These are phyloP conservation scores for Spodoptera litura DNA, from an alignment of 1,140 invertebrate species.

Conservation along the genomic window DNA sequence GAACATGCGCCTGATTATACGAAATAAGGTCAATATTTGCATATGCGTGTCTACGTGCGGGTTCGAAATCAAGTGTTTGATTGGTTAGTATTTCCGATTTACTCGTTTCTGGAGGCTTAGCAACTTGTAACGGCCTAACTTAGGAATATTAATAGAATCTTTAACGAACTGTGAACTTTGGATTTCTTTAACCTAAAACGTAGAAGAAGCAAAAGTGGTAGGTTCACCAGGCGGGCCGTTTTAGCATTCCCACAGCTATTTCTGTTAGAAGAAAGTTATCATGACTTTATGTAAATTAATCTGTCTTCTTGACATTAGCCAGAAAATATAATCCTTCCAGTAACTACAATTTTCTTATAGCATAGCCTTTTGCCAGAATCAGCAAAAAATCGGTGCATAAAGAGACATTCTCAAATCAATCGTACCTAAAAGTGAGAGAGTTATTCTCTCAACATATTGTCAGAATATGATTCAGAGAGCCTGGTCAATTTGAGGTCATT, in stretches of 20 bases:
- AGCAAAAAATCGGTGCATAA: too few relatives aligned
- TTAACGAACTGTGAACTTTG: conserved; percentile 8
- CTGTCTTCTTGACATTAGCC: too few relatives aligned
- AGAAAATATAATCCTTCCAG: too few relatives aligned
- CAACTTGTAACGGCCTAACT: neutral
- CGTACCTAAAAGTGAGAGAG: too few relatives aligned
- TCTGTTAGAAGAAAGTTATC: too few relatives aligned
- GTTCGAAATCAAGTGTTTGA: conserved; percentile 21
- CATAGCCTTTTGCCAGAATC: too few relatives aligned
- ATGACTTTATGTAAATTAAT: too few relatives aligned
- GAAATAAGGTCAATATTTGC: conserved; percentile 41
- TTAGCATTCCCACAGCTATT: too few relatives aligned
- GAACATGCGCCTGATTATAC: conserved; percentile 13
- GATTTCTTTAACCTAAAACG: neutral
- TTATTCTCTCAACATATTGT: neutral
- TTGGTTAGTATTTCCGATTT: conserved; percentile 28
- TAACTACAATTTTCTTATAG: too few relatives aligned
- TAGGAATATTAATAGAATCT: neutral
- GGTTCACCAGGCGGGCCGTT: too few relatives aligned
- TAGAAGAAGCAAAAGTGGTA: too few relatives aligned
- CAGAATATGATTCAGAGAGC: conserved; percentile 3
- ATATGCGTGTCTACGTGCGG: conserved; percentile 32
- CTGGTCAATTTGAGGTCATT: conserved; percentile 2
- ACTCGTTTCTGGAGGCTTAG: conserved; percentile 13
- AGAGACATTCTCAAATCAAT: neutral